These are phyloP conservation scores for Hypotaenidia philippensis DNA, from an alignment of 2,797 vertebrate species.

Conservation along the genomic window DNA sequence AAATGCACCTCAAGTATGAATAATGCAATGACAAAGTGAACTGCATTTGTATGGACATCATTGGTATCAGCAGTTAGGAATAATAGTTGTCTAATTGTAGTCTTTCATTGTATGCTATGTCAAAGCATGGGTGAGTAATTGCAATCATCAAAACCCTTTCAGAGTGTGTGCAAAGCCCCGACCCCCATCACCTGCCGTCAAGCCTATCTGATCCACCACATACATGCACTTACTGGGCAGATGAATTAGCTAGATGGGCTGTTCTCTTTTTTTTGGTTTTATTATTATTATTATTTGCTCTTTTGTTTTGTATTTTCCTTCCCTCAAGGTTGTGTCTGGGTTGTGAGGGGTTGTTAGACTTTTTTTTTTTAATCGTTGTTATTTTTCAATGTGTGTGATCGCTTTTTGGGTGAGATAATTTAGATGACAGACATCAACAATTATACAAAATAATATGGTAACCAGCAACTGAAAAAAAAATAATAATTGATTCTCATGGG, in stretches of 20 bases:
- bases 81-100: slow-evolving; percentile 79
- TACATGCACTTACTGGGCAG: slow-evolving; percentile 16
- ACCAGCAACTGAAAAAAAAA: slow-evolving; percentile 36
- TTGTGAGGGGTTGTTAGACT: not conserved
- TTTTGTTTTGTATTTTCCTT: not conserved
- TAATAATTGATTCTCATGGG: slow-evolving; percentile 64
- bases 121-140: slow-evolving; percentile 73
- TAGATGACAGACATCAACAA: slow-evolving; percentile 66
- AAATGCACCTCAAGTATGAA: slow-evolving; percentile 59
- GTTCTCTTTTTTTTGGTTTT: not conserved
- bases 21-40: slow-evolving; percentile 58
- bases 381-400: not conserved
- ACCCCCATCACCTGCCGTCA: slow-evolving; percentile 65
- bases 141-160: slow-evolving; percentile 76
- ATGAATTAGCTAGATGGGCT: slow-evolving; percentile 35
- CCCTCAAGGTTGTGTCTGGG: not conserved
- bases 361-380: not conserved
- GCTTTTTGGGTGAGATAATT: slow-evolving; percentile 42
- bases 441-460: slow-evolving; percentile 74
- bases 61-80: slow-evolving; percentile 68
- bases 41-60: slow-evolving; percentile 70
- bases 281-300: not conserved
- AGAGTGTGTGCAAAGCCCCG: slow-evolving; percentile 54
- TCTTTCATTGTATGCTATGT: slow-evolving; percentile 71
- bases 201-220: slow-evolving; percentile 58